phyloP scores from a whole-genome alignment of 1,140 invertebrate species.

The Polypedilum vanderplanki region DNA sequence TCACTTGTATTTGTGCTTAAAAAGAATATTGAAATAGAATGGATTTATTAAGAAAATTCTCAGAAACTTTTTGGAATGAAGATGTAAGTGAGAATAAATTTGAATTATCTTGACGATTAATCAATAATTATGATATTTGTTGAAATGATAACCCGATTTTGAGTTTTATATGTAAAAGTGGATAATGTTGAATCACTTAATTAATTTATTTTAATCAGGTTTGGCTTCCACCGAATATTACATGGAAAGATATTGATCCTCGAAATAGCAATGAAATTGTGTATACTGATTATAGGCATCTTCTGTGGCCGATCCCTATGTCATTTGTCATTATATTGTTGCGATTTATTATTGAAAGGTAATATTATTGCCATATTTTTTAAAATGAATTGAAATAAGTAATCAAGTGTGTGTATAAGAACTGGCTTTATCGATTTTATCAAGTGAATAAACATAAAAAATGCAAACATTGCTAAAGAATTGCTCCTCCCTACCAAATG shows the following conservation, averaged over 20 bases:
- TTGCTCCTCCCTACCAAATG: too few species aligned
- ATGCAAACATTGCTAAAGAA: too few species aligned
- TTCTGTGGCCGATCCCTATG: slow-evolving; percentile 74
- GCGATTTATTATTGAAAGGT: slow-evolving; percentile 76
- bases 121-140: neutral
- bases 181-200: slow-evolving; percentile 35
- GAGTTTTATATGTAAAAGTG: neutral
- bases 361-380: slow-evolving; percentile 41
- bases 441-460: neutral
- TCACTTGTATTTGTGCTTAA: too few species aligned
- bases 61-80: slow-evolving; percentile 14
- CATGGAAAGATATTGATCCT: slow-evolving; percentile 78
- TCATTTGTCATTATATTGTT: slow-evolving; percentile 66
- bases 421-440: slow-evolving; percentile 1
- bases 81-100: neutral
- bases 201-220: slow-evolving; percentile 73
- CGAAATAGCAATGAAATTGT: slow-evolving; percentile 65
- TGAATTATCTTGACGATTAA: neutral
- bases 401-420: neutral
- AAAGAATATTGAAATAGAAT: neutral
- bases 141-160: neutral
- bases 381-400: too few species aligned
- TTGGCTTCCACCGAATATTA: slow-evolving; percentile 84
- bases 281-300: slow-evolving; percentile 74
- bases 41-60: neutral